A percentile compares a stretch with the other conserved stretches of the same genome.
Evolutionary conservation across 2,888 invertebrate species (phyloP).

Genomic region (Synergus gifuensis): DNA sequence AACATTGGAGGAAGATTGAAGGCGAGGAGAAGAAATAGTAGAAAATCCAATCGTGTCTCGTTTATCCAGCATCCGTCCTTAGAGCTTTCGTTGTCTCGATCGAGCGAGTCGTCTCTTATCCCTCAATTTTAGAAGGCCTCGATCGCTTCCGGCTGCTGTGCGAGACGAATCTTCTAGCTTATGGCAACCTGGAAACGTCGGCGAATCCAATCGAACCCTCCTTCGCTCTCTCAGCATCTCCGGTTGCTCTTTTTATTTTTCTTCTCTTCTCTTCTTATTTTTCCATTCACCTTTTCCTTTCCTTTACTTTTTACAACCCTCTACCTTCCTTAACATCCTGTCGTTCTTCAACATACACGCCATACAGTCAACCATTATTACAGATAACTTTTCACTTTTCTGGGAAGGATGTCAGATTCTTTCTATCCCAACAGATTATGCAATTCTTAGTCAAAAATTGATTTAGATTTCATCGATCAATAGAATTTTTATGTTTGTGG

Average conservation of each 20-base stretch:
- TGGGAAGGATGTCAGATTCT: not conserved
- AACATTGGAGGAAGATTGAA: slow-evolving; percentile 5
- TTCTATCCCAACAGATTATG: not conserved
- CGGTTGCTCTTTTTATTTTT: slow-evolving; percentile 41
- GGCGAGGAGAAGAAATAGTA: slow-evolving; percentile 52
- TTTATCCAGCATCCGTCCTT: slow-evolving; percentile 59
- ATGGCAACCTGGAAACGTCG: slow-evolving; percentile 52
- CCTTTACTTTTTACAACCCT: not conserved
- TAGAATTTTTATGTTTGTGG: not conserved
- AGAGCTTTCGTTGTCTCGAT: slow-evolving; percentile 57
- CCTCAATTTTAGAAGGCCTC: slow-evolving; percentile 54
- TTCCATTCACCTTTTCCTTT: not conserved
- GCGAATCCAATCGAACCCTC: slow-evolving; percentile 57
- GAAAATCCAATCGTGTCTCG: slow-evolving; percentile 62
- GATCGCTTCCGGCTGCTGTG: slow-evolving; percentile 57
- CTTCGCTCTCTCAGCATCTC: slow-evolving; percentile 36
- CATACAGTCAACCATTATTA: not conserved
- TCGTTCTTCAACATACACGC: not conserved
- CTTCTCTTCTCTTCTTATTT: not conserved
- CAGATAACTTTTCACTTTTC: not conserved
- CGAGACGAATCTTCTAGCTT: slow-evolving; percentile 57
- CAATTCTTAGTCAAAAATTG: not conserved
- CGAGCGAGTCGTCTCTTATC: slow-evolving; percentile 56
- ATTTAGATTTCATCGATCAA: not conserved
- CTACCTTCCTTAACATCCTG: not conserved